A percentile compares a stretch with the other conserved stretches of the same genome.
These are phyloP conservation scores for Lagopus leucura DNA, from an alignment of 2,113 vertebrate species.

Conservation along the genomic window DNA sequence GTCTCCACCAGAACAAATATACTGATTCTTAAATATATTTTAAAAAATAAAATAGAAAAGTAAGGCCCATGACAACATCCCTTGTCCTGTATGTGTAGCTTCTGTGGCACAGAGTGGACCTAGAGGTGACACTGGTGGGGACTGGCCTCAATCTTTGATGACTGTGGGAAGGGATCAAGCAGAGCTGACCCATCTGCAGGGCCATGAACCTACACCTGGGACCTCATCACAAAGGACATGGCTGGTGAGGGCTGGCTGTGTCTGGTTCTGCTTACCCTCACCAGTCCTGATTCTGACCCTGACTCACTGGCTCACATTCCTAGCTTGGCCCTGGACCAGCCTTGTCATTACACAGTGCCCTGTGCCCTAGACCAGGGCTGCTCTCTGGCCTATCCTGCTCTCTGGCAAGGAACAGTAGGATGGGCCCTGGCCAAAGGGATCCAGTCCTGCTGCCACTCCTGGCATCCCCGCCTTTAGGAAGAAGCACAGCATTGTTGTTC, in stretches of 20 bases:
- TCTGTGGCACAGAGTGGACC: neutral
- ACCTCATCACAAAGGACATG: neutral
- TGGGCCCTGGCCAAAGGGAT: too few species aligned
- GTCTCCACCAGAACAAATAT: neutral
- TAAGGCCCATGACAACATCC: neutral
- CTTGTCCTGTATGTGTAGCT: neutral
- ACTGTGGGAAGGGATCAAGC: neutral
- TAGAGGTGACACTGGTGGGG: neutral
- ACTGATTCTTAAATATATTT: neutral
- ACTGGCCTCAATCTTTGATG: neutral
- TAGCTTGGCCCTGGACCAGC: neutral
- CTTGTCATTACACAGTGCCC: neutral
- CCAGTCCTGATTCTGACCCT: neutral
- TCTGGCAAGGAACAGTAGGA: neutral
- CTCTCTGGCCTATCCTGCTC: neutral
- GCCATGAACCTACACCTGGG: neutral
- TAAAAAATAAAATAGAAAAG: neutral
- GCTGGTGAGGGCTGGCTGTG: neutral
- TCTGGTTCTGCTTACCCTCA: neutral
- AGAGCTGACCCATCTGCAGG: neutral
- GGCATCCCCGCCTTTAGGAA: neutral
- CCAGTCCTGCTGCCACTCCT: neutral
- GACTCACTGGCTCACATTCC: neutral
- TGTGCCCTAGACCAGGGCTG: neutral
- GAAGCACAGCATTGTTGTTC: neutral